Evolutionary conservation across 1,140 invertebrate genomes (phyloP), one percentile per base, ranked within the genome.

Genomic region (Periplaneta americana): DNA sequence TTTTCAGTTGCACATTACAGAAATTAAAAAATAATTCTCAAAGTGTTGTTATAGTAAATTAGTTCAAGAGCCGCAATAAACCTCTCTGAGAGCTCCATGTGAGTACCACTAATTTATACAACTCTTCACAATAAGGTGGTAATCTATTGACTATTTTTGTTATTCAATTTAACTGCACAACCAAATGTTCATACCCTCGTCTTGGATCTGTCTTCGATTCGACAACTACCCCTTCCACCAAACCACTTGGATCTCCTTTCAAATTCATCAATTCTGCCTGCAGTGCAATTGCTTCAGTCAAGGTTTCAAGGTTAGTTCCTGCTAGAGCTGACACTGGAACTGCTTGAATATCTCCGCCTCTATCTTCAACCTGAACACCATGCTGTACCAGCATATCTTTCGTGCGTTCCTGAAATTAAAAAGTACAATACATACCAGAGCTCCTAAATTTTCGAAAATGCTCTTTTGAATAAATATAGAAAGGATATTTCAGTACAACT

Each of bases 311-410:
- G 87, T 98, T 97, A 3, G 91, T 94, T 79, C 92, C 92, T 86
- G 95, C 93, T 0, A 98, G 89, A 0, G 99, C 99, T 0, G 98
- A 99, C 83, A 99, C 95, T 32, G 94, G 93, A 80, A 99, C 93
- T 37, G 93, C 93, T 89, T 99, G 98, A 8, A 98, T 90, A 83
- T 99, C 97, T 1, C 99, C 98, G 1, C 98, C 98, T 81, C 94
- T 87, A 39, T 94, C 94, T 90, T 99, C 98, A 13, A 97, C 91
- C 32, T 95, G 89, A 66, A 99, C 90, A 17, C 96, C 96, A 85
- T 95, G 89, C 85, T 94, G 89, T 0, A 92, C 87, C 15, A 99
- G 89, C 88, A 94, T 94, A 76, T 90, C 87, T 85, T 96, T 93
- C 11, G 96, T 94, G 82, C 90, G 89, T 83, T 95, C 92, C 96